phyloP scores from a whole-genome alignment of 2,113 vertebrate genomes.

The Pristiophorus japonicus region DNA sequence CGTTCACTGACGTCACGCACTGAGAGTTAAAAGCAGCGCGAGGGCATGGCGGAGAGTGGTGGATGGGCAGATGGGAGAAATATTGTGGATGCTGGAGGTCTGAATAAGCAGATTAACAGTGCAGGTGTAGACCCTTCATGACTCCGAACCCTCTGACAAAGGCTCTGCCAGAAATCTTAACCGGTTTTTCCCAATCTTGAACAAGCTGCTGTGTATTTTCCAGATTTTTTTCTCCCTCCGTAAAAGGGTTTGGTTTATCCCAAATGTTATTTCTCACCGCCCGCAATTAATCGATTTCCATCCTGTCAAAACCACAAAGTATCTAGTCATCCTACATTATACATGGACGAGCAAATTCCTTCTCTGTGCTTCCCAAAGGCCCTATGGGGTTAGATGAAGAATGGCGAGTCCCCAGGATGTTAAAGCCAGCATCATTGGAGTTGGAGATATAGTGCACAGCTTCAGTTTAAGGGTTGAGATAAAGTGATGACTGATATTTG shows the following conservation, averaged over 20 bases:
- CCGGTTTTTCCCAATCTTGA: neutral
- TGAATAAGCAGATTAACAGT: neutral
- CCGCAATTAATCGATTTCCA: neutral
- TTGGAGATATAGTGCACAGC: neutral
- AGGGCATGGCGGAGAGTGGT: neutral
- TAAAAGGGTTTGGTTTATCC: neutral
- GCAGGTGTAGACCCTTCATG: neutral
- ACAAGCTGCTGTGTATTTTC: neutral
- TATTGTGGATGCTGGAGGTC: neutral
- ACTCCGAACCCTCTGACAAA: neutral
- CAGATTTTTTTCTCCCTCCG: neutral
- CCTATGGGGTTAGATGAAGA: neutral
- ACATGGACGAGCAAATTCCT: neutral
- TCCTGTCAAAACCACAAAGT: neutral
- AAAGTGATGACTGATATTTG: neutral
- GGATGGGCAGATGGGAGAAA: neutral
- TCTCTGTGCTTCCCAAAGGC: neutral
- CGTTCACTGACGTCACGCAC: neutral
- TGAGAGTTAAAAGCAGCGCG: neutral
- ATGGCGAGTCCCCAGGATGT: neutral
- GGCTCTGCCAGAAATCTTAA: neutral
- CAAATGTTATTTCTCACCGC: neutral
- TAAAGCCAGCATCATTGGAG: neutral
- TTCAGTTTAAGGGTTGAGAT: neutral
- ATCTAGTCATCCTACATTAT: neutral